phyloP scores from a whole-genome alignment of 2,888 invertebrate genomes.

The Cybosia mesomella region DNA sequence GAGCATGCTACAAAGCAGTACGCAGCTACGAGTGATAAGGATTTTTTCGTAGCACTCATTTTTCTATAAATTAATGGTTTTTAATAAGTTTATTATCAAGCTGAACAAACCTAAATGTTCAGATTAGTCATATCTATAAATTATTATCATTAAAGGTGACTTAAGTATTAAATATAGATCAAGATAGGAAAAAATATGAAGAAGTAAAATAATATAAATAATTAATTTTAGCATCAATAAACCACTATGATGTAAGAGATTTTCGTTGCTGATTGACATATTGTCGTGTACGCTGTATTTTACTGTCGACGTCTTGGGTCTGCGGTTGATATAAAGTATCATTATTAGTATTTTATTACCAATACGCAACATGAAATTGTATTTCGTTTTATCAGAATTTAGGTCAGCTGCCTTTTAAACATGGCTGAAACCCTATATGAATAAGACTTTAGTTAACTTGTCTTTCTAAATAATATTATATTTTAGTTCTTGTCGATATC shows the following conservation, averaged over 20 bases:
- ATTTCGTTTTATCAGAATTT: constrained; percentile 45
- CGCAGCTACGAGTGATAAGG: not conserved
- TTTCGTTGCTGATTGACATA: constrained; percentile 37
- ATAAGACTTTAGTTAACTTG: constrained; percentile 11
- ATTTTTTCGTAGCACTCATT: not conserved
- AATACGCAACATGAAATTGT: constrained; percentile 40
- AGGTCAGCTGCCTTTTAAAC: constrained; percentile 40
- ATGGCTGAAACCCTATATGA: constrained; percentile 35
- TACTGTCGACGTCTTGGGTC: constrained; percentile 45
- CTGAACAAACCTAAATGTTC: too few relatives aligned
- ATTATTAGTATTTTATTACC: constrained; percentile 52
- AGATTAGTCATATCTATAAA: not conserved
- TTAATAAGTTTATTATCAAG: too few relatives aligned
- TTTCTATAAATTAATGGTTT: too few relatives aligned
- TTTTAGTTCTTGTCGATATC: not conserved
- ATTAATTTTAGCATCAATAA: constrained; percentile 37
- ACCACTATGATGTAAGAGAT: constrained; percentile 39
- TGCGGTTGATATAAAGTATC: constrained; percentile 49
- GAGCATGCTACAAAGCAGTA: not conserved
- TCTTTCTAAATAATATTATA: not conserved
- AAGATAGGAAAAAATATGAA: not conserved
- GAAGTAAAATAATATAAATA: constrained; percentile 9
- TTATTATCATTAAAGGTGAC: not conserved
- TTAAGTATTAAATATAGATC: not conserved
- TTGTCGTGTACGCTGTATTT: constrained; percentile 48